Evolutionary conservation across 2,797 vertebrate genomes (phyloP), one percentile per base, ranked within the genome.

Genomic region (Pterois miles): DNA sequence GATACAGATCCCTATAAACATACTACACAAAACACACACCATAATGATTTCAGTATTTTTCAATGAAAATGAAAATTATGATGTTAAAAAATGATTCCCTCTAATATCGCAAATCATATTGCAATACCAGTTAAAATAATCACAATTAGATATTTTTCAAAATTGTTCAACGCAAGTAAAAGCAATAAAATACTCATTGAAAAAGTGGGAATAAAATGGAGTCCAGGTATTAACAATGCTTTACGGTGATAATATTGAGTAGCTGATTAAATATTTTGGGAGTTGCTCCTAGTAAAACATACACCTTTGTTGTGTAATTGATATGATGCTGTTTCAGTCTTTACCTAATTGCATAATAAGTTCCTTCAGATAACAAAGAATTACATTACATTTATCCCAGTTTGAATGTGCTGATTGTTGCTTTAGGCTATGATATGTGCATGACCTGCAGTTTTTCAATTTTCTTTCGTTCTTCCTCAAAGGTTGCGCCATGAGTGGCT

Each of bases 401-500:
- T 62, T 59, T 58, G 27, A 38, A n/a, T 0, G 3, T 23, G 10
- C 7, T 43, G 18, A 5, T 18, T 72, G 20, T 58, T 62, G n/a
- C 14, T 53, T 57, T 33, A 13, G 4, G 20, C n/a, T 20, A 22
- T 43, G 36, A 20, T 8, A 5, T 76, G 8, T 62, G 6, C 50
- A 52, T 9, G 16, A 48, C 12, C 5, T 31, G 13, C 3, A n/a
- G 4, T 38, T 25, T 63, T 4, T 40, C 31, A 8, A 52, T 73
- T 22, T 34, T 69, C 6, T 74, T 16, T 68, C 14, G 71, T 74
- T 63, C 8, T 36, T 18, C 18, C 13, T 67, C 33, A 5, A 89
- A 99, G 98, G 98, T 72, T 99, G 98, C 84, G 98, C 98, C 75
- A 99, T 99, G 98, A 99, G 98, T 73, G 98, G 98, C 43, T 95